Percentiles rank a stretch among this genome's conserved stretches.
Evolutionary conservation across 2,888 invertebrate species (phyloP).

Genomic region (Synergus itoensis): DNA sequence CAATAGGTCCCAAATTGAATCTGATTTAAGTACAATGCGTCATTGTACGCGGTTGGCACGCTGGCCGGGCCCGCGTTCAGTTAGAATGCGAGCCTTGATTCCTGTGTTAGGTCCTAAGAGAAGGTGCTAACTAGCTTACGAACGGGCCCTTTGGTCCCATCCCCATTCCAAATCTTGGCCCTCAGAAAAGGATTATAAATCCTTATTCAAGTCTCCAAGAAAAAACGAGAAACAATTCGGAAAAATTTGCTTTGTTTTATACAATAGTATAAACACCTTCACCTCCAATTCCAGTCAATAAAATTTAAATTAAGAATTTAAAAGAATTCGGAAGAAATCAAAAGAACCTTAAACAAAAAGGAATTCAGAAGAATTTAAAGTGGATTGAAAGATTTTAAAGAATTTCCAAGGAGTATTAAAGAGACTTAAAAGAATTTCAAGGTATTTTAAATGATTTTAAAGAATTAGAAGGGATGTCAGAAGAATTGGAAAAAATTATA

Average conservation of each 20-base stretch:
- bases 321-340: too few relatives aligned
- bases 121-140: conserved; percentile 74
- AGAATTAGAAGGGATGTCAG: too few relatives aligned
- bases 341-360: too few relatives aligned
- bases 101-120: conserved; percentile 63
- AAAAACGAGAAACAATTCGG: background rate
- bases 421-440: too few relatives aligned
- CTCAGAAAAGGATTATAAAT: background rate
- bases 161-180: background rate
- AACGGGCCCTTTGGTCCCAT: conserved; percentile 53
- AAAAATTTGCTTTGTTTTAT: background rate
- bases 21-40: conserved; percentile 77
- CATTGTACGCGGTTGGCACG: conserved; percentile 66
- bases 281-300: too few relatives aligned
- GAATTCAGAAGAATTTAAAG: too few relatives aligned
- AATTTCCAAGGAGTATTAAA: too few relatives aligned
- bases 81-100: conserved; percentile 73
- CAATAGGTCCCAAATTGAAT: conserved; percentile 78
- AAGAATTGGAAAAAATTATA: too few relatives aligned
- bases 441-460: too few relatives aligned
- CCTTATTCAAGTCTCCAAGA: background rate
- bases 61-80: conserved; percentile 54
- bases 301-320: too few relatives aligned
- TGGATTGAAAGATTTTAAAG: too few relatives aligned
- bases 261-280: background rate